Percentiles rank a stretch among this genome's conserved stretches.
phyloP scores from a whole-genome alignment of 2,113 vertebrate genomes.

The Callospermophilus lateralis region DNA sequence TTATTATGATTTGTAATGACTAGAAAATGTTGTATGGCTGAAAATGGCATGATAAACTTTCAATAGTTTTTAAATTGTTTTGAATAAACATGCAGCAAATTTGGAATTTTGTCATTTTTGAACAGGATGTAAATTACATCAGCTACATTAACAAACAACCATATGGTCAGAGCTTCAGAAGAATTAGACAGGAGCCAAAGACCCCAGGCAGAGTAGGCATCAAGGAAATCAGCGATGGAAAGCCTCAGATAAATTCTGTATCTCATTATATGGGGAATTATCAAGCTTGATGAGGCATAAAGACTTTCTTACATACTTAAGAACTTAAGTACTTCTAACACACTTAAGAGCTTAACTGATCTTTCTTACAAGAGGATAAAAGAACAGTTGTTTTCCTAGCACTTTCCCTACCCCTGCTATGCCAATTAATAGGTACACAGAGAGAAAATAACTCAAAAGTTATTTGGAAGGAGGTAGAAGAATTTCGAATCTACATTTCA shows the following conservation, averaged over 20 bases:
- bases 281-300: background rate
- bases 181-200: constrained; percentile 22
- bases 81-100: constrained; percentile 23
- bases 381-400: background rate
- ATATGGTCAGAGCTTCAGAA: background rate
- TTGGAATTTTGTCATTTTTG: constrained; percentile 64
- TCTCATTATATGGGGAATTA: background rate
- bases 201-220: background rate
- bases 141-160: constrained; percentile 37
- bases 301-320: background rate
- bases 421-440: background rate
- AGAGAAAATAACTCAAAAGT: background rate
- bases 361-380: background rate
- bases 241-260: background rate
- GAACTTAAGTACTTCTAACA: background rate
- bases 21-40: constrained; percentile 19
- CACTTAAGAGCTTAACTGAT: background rate
- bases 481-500: background rate
- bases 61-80: constrained; percentile 46
- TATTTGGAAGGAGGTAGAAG: background rate
- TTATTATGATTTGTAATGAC: constrained; percentile 54
- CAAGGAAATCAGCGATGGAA: constrained; percentile 12
- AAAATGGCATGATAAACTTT: constrained; percentile 44
- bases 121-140: constrained; percentile 61
- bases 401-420: accelerated